Evolutionary conservation across 2,888 invertebrate genomes (phyloP).

Genomic region (Platycnemis pennipes): DNA sequence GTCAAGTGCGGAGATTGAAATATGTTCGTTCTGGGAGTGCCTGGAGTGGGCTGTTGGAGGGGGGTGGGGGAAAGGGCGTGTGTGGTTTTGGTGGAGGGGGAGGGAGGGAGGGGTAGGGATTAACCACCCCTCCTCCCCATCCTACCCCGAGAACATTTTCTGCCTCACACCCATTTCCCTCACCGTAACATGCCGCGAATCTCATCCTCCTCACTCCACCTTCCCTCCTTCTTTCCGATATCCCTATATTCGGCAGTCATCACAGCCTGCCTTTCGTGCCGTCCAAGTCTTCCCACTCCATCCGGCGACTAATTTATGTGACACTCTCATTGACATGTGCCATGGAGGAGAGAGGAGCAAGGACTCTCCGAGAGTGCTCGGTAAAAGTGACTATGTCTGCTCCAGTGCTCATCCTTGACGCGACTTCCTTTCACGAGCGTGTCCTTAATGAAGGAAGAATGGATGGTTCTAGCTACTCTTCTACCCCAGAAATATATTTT

Average conservation of each 20-base stretch:
- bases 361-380: no score
- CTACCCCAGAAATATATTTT: no score
- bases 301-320: no score
- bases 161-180: background rate
- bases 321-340: no score
- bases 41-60: background rate
- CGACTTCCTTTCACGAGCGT: no score
- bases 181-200: background rate
- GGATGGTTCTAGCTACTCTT: no score
- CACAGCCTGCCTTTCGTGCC: no score
- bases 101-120: background rate
- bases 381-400: no score
- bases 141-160: background rate
- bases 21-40: constrained; percentile 29
- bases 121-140: background rate
- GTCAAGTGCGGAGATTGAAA: constrained; percentile 48
- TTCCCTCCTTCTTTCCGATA: background rate
- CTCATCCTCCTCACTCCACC: background rate
- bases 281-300: no score
- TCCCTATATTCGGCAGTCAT: background rate
- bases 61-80: background rate
- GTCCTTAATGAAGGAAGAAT: no score
- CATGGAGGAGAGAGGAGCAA: no score
- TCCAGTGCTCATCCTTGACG: no score
- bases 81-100: background rate